Conservation (phyloP, 2,888 invertebrate genomes). For the Aplocera efformata region DNA sequence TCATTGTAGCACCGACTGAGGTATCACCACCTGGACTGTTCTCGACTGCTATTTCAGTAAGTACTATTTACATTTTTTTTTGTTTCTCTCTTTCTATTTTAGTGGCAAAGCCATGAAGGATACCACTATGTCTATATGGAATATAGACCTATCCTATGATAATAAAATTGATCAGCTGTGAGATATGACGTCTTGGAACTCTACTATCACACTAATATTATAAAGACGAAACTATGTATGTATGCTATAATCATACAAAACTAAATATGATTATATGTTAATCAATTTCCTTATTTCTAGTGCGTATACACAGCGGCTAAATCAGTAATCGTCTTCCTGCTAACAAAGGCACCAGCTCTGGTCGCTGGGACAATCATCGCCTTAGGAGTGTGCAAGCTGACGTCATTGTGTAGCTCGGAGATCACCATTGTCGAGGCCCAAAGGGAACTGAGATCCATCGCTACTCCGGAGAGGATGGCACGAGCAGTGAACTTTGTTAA, state of each 20-base stretch:
- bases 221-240: too few species aligned
- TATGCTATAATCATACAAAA: too few species aligned
- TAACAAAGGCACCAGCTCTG: slow-evolving; percentile 33
- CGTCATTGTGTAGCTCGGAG: slow-evolving; percentile 59
- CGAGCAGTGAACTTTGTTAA: slow-evolving; percentile 71
- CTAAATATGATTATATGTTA: neutral
- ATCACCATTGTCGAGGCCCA: slow-evolving; percentile 32
- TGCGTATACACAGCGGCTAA: slow-evolving; percentile 21
- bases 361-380: slow-evolving; percentile 52
- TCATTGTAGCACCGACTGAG: slow-evolving; percentile 21
- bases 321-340: slow-evolving; percentile 26
- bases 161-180: too few species aligned
- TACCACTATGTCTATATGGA: too few species aligned
- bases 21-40: slow-evolving; percentile 15
- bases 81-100: too few species aligned
- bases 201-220: neutral
- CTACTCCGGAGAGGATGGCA: slow-evolving; percentile 75
- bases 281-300: slow-evolving; percentile 11
- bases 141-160: too few species aligned
- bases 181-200: too few species aligned
- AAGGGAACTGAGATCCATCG: slow-evolving; percentile 60
- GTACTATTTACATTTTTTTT: slow-evolving; percentile 3
- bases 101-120: too few species aligned
- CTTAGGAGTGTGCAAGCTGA: slow-evolving; percentile 75
- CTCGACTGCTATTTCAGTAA: slow-evolving; percentile 22